Evolutionary conservation across 2,888 invertebrate genomes (phyloP).

Genomic region (Antitype chi): DNA sequence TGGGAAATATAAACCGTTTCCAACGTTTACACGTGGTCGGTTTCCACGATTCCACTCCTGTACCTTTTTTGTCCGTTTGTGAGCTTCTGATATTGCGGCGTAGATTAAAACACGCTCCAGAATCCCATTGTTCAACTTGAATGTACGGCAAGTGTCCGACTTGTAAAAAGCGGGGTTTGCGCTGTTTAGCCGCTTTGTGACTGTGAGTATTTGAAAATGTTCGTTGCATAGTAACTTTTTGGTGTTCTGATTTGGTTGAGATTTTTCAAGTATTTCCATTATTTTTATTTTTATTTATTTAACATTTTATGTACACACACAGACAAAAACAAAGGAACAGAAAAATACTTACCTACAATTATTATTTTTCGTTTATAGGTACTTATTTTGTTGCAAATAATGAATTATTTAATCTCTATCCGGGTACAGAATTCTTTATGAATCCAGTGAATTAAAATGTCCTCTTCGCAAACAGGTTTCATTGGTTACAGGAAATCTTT

Average conservation of each 20-base stretch:
- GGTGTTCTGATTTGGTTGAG: conserved; percentile 11
- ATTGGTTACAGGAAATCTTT: background rate
- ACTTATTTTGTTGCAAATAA: too few relatives aligned
- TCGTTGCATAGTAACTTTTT: conserved; percentile 21
- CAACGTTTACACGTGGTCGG: conserved; percentile 32
- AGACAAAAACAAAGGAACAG: too few relatives aligned
- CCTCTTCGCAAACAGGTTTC: too few relatives aligned
- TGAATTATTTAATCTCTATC: background rate
- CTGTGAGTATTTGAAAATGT: conserved; percentile 40
- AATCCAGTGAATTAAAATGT: background rate
- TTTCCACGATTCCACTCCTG: conserved; percentile 39
- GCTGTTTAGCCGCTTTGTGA: conserved; percentile 31
- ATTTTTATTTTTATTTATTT: too few relatives aligned
- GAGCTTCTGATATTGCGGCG: conserved; percentile 54
- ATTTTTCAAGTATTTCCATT: background rate
- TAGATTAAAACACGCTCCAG: conserved; percentile 56
- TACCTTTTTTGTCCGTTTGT: conserved; percentile 46
- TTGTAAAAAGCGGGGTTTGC: conserved; percentile 20
- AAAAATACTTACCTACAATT: background rate
- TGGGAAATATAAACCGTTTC: conserved; percentile 17
- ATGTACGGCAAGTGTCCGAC: conserved; percentile 54
- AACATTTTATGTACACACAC: too few relatives aligned
- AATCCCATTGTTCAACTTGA: conserved; percentile 58
- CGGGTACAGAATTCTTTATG: background rate
- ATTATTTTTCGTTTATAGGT: background rate